Evolutionary conservation across 2,797 vertebrate genomes (phyloP).

Genomic region (Scarus forsteni): DNA sequence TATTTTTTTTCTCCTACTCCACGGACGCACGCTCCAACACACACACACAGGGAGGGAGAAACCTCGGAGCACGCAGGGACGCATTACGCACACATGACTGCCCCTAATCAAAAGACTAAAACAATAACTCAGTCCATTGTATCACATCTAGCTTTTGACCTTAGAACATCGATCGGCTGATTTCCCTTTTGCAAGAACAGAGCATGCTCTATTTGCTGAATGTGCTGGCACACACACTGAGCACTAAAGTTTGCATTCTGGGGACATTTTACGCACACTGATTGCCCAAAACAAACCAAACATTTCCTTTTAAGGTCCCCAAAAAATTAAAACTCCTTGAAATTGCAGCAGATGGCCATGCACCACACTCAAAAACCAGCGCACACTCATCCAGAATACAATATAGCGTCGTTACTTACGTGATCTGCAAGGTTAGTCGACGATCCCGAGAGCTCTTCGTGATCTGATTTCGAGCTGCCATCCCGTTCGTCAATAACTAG

Average conservation of each 20-base stretch:
- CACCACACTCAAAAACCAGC: slow-evolving; percentile 9
- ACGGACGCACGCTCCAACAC: slow-evolving; percentile 22
- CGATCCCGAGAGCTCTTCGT: slow-evolving; percentile 98
- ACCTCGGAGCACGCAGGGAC: slow-evolving; percentile 41
- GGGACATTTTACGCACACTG: slow-evolving; percentile 23
- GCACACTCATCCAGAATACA: slow-evolving; percentile 18
- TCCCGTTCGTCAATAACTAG: slow-evolving; percentile 99
- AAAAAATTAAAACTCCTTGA: not conserved
- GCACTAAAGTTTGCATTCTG: slow-evolving; percentile 43
- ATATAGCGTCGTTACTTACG: slow-evolving; percentile 88
- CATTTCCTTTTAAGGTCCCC: not conserved
- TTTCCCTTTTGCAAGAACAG: slow-evolving; percentile 65
- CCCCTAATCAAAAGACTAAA: slow-evolving; percentile 82
- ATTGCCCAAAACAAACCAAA: slow-evolving; percentile 12
- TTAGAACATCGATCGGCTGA: slow-evolving; percentile 74
- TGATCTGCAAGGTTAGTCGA: slow-evolving; percentile 99
- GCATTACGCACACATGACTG: slow-evolving; percentile 78
- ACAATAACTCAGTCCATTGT: slow-evolving; percentile 82
- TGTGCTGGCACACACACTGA: slow-evolving; percentile 62
- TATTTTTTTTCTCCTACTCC: slow-evolving; percentile 35
- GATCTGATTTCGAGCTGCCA: slow-evolving; percentile 98
- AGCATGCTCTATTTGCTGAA: slow-evolving; percentile 70
- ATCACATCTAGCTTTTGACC: slow-evolving; percentile 83
- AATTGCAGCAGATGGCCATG: not conserved
- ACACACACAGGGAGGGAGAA: not conserved